phyloP scores from a whole-genome alignment of 2,797 vertebrate genomes.

The Megaceryle alcyon region DNA sequence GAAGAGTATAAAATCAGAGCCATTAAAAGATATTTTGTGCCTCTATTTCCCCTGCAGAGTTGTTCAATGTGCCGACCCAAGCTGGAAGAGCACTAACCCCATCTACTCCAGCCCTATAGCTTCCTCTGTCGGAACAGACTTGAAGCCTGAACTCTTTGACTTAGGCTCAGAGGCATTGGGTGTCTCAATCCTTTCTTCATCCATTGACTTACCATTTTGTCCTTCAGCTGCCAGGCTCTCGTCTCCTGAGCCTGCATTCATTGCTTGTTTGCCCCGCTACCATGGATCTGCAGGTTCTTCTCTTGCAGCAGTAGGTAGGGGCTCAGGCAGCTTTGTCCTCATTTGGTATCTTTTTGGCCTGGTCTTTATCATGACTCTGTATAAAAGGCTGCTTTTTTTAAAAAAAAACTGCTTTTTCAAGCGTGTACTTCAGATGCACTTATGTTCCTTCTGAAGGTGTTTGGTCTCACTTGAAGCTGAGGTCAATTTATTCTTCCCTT shows the following conservation, averaged over 20 bases:
- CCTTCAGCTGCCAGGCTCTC: not conserved
- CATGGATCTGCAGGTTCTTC: not conserved
- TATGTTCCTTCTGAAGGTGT: not conserved
- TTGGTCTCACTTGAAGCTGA: not conserved
- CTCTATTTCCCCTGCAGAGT: not conserved
- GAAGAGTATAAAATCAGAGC: not conserved
- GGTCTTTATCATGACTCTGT: not conserved
- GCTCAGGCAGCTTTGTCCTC: not conserved
- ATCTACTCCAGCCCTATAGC: not conserved
- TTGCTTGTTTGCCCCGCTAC: not conserved
- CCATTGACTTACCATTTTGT: not conserved
- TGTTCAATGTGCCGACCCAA: not conserved
- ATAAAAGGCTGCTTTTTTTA: not conserved
- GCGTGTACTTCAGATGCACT: not conserved
- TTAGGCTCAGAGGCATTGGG: not conserved
- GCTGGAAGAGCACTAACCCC: not conserved
- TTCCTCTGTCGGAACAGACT: not conserved
- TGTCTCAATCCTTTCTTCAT: not conserved
- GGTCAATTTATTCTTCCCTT: not conserved
- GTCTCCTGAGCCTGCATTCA: not conserved
- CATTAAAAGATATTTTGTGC: not conserved
- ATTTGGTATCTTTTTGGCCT: not conserved
- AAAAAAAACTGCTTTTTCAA: not conserved
- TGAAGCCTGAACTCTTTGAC: not conserved
- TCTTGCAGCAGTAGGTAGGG: not conserved